Evolutionary conservation across 2,113 vertebrate species (phyloP).

Genomic region (Hydropotes inermis): DNA sequence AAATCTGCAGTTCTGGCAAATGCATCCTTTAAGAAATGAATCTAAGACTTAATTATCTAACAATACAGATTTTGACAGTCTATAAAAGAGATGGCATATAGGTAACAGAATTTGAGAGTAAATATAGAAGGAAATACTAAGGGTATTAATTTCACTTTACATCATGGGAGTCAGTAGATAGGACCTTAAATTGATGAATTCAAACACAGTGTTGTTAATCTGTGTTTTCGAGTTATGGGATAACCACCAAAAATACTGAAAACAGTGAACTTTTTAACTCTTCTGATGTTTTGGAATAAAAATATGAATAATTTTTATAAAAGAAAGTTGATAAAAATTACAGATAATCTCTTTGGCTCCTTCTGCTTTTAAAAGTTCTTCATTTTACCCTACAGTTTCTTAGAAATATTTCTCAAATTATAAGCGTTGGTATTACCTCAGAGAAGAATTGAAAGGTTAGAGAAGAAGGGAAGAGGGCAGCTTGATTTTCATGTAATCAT

Average conservation of each 20-base stretch:
- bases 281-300: neutral
- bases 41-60: neutral
- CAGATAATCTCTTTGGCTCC: neutral
- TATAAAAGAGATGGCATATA: neutral
- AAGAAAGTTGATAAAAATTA: neutral
- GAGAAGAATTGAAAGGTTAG: neutral
- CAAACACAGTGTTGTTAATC: neutral
- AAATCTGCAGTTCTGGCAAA: neutral
- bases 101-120: constrained; percentile 1
- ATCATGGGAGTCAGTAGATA: neutral
- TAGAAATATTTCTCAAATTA: neutral
- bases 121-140: neutral
- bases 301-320: neutral
- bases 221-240: neutral
- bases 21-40: neutral
- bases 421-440: neutral
- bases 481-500: neutral
- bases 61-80: neutral
- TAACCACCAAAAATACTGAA: neutral
- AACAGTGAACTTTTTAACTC: neutral
- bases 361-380: neutral
- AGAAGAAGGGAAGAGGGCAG: neutral
- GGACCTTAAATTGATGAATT: constrained; percentile 1
- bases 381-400: neutral
- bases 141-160: neutral